Conservation (phyloP, 2,888 invertebrate genomes). For the Hartigia nigra region DNA sequence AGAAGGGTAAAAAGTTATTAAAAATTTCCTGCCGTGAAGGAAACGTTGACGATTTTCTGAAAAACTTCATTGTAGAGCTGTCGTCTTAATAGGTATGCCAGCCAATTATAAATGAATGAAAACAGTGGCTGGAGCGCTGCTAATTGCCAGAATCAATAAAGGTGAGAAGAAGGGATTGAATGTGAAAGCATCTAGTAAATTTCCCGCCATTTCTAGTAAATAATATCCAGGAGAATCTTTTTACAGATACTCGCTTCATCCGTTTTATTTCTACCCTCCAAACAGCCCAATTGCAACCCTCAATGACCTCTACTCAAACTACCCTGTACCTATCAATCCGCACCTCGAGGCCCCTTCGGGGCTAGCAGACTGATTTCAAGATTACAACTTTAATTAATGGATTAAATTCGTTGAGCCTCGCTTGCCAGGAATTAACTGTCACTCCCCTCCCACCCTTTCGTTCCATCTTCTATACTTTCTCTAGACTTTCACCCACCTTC, state of each 20-base stretch:
- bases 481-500: neutral
- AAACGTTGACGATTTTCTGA: neutral
- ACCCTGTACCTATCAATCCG: neutral
- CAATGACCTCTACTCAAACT: neutral
- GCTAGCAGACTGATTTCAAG: conserved; percentile 41
- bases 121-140: neutral
- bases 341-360: neutral
- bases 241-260: neutral
- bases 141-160: neutral
- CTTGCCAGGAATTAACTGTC: conserved; percentile 34
- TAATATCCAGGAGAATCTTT: neutral
- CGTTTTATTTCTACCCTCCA: neutral
- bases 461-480: neutral
- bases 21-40: neutral
- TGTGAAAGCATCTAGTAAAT: neutral
- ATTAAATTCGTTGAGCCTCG: conserved; percentile 44
- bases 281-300: neutral
- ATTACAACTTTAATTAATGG: conserved; percentile 55
- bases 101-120: neutral
- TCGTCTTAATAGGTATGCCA: neutral
- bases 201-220: neutral
- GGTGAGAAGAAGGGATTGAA: neutral
- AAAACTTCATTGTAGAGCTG: neutral
- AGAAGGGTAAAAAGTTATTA: conserved; percentile 1
- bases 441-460: conserved; percentile 4